Evolutionary conservation across 2,797 vertebrate genomes (phyloP).

Genomic region (Echiichthys vipera): DNA sequence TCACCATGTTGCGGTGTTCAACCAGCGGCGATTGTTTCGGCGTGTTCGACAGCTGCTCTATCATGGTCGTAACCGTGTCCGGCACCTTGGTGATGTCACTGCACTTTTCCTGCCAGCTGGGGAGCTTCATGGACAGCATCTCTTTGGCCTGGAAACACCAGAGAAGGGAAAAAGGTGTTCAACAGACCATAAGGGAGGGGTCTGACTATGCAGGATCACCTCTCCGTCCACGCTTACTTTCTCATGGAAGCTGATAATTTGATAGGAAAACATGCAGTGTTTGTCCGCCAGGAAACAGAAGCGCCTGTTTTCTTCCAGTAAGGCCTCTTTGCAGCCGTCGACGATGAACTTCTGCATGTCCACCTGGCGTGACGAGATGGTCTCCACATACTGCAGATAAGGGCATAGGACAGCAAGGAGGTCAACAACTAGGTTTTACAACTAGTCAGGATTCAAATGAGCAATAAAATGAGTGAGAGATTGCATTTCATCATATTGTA

Average conservation of each 20-base stretch:
- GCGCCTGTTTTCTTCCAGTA: constrained; percentile 95
- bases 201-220: background rate
- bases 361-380: constrained; percentile 90
- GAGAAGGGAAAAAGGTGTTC: background rate
- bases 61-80: constrained; percentile 90
- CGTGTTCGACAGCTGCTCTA: constrained; percentile 86
- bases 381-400: constrained; percentile 89
- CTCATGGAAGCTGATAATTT: constrained; percentile 88
- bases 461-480: background rate
- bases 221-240: constrained; percentile 81
- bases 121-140: constrained; percentile 87
- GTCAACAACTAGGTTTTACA: background rate
- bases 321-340: constrained; percentile 94
- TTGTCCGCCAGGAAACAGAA: constrained; percentile 99
- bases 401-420: constrained; percentile 9
- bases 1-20: constrained; percentile 85
- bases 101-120: constrained; percentile 94
- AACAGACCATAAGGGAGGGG: background rate
- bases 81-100: constrained; percentile 92
- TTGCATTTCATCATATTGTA: background rate
- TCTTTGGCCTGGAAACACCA: constrained; percentile 88
- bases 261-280: constrained; percentile 92
- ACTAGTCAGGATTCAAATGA: constrained; percentile 23
- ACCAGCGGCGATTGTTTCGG: constrained; percentile 87
- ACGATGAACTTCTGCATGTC: constrained; percentile 97